Evolutionary conservation across 2,888 invertebrate genomes (phyloP), one percentile per base, ranked within the genome.

Genomic region (Resseliella maxima): DNA sequence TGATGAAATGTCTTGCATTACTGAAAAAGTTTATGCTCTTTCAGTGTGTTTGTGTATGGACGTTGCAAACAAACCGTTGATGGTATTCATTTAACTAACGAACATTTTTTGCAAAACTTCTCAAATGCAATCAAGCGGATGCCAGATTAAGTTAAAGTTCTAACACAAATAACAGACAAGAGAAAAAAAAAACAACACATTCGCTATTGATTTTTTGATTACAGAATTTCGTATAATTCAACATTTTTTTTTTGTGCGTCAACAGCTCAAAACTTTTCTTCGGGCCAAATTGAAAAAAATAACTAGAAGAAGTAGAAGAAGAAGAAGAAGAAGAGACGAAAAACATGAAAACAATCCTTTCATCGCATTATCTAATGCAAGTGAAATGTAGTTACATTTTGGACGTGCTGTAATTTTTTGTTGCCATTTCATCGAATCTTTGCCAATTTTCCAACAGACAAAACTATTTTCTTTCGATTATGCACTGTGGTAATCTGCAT

Each of bases 401-500:
- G n/a, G n/a, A n/a, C n/a, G 41, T 12, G 41, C 41, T 12, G 6
- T 12, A 5, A 10, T 59, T 59, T 59, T 59, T 59, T 59, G 24
- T 27, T 27, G 3, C 27, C 24, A 24, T 59, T 59, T 59, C 59
- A 24, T 18, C 18, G 12, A 50, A 50, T 18, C 15, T 59, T 59
- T 59, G 59, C 59, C 24, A 18, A 59, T 24, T 59, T 59, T 59
- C 15, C 12, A n/a, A 59, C 24, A 59, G 24, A 59, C 27, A 59
- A 59, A 59, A 59, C 59, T 59, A 59, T 59, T 59, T 59, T 24
- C 27, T 24, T 24, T 27, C 27, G 24, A 59, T 59, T 59, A 59
- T 59, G 59, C 24, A 59, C 18, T 24, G 21, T 50, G 27, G 59
- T 59, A 59, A 59, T 59, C 59, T 59, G 59, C 59, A 59, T 59